These are phyloP conservation scores for Noctua comes DNA, from an alignment of 2,888 invertebrate genomes.

Conservation along the genomic window DNA sequence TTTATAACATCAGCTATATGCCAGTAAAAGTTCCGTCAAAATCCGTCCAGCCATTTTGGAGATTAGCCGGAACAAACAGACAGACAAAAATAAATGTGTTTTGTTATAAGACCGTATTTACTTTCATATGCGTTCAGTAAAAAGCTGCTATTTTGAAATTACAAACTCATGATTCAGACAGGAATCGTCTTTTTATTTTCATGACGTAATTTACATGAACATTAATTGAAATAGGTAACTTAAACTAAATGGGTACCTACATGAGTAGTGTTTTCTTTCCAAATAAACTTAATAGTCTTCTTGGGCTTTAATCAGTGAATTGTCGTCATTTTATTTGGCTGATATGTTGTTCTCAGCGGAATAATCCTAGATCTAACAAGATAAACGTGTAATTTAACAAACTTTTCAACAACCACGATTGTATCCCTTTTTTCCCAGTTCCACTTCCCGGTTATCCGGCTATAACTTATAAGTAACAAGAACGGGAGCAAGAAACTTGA, in stretches of 20 bases:
- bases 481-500: conserved; percentile 44
- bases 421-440: conserved; percentile 7
- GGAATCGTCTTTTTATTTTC: background rate
- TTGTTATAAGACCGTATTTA: too few species aligned
- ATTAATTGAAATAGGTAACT: background rate
- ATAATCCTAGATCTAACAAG: background rate
- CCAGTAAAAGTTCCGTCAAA: too few species aligned
- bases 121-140: too few species aligned
- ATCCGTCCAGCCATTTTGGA: too few species aligned
- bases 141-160: too few species aligned
- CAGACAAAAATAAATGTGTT: too few species aligned
- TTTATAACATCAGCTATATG: too few species aligned
- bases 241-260: too few species aligned
- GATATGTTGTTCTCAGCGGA: background rate
- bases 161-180: background rate
- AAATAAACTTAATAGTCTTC: background rate
- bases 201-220: background rate
- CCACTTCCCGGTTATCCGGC: background rate
- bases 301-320: background rate
- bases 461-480: conserved; percentile 31
- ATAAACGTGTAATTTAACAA: conserved; percentile 18
- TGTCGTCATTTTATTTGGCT: background rate
- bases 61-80: too few species aligned
- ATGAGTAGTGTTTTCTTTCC: background rate
- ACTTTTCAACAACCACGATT: conserved; percentile 3